A percentile compares a stretch with the other conserved stretches of the same genome.
Conservation (phyloP, 2,888 invertebrate species). For the Trypoxylon attenuatum region DNA sequence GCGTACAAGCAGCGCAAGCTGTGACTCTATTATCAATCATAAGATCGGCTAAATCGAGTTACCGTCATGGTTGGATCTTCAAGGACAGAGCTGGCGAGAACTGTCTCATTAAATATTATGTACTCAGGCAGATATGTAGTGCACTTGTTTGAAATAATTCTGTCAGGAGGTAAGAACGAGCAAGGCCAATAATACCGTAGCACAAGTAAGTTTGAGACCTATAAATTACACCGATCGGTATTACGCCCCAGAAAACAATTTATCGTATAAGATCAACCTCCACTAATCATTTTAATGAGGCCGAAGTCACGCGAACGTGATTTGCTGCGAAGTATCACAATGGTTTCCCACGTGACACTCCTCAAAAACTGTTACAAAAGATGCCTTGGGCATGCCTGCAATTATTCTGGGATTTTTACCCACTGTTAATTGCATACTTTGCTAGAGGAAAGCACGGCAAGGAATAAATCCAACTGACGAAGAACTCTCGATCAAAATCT, state of each 20-base stretch:
- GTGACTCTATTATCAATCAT: conserved; percentile 33
- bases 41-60: conserved; percentile 32
- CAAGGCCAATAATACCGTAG: conserved; percentile 6
- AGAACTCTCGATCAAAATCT: too few relatives aligned
- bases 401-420: too few relatives aligned
- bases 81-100: conserved; percentile 42
- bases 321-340: neutral
- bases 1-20: conserved; percentile 12
- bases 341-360: neutral
- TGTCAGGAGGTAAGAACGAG: conserved; percentile 8
- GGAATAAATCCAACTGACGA: too few relatives aligned
- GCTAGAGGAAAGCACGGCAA: too few relatives aligned
- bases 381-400: too few relatives aligned
- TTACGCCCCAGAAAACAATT: neutral
- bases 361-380: too few relatives aligned
- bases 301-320: neutral
- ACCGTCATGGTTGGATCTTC: conserved; percentile 40
- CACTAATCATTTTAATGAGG: neutral
- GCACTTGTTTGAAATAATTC: conserved; percentile 22
- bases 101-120: conserved; percentile 29
- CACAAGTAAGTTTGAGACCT: too few relatives aligned
- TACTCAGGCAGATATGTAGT: conserved; percentile 2
- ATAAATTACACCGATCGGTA: neutral
- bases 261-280: neutral
- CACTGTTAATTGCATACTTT: too few relatives aligned